Evolutionary conservation across 2,113 vertebrate species (phyloP), one percentile per base, ranked within the genome.

Genomic region (Cynoglossus semilaevis): DNA sequence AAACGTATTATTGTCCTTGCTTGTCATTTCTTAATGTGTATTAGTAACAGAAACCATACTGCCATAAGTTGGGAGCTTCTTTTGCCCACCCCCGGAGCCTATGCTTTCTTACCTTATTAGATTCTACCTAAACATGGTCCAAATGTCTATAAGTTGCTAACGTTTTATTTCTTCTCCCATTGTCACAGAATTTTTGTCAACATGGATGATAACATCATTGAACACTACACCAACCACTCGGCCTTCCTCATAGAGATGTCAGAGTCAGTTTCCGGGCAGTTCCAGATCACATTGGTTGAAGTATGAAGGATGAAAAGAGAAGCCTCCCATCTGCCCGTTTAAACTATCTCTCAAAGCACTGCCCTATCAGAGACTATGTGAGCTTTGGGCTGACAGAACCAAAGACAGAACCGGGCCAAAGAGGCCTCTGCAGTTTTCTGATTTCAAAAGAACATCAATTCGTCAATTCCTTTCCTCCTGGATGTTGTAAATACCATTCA

Each of bases 131-230:
- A n/a, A n/a, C n/a, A n/a, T n/a, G n/a, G n/a, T n/a, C n/a, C n/a
- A n/a, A n/a, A n/a, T n/a, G n/a, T n/a, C n/a, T n/a, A n/a, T 29
- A 29, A 4, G 22, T 29, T 6, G 6, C 22, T 1, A 9, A 16
- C 19, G 12, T 13, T 9, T 19, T 55, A 42, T 18, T 1, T 35
- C 29, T 37, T 57, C 8, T 16, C 48, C 19, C 0, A 38, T 66
- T 41, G 42, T 75, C 38, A 1, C 41, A 99, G 97, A 65, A 99
- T 99, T 72, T 89, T 94, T 29, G 92, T 99, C 68, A 96, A 99
- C 88, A 99, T 99, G 96, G 97, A 99, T 52, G 92, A 99, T 87
- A 99, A 96, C 90, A 99, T 99, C 74, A 91, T 99, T 3, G 92
- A 95, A 86, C 97, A 99, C 80, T 99, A 99, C 81, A 97, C 93